Evolutionary conservation across 2,113 vertebrate species (phyloP).

Genomic region (Protobothrops mucrosquamatus): DNA sequence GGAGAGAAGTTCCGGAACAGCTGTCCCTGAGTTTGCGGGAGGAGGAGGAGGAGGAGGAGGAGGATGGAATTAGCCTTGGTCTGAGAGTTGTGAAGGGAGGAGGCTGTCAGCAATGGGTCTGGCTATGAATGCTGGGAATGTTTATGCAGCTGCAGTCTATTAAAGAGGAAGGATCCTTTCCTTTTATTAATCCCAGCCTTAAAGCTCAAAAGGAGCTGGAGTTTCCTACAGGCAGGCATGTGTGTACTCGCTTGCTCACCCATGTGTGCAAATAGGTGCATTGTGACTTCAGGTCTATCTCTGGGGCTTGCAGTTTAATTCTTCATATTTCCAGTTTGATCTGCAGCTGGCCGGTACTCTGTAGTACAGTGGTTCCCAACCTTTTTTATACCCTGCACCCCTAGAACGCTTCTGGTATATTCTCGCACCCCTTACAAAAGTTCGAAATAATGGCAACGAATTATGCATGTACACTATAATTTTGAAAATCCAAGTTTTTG

Average conservation of each 20-base stretch:
- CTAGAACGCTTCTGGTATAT: too few relatives aligned
- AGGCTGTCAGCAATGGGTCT: conserved; percentile 33
- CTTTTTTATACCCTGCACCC: too few relatives aligned
- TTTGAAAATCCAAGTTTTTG: too few relatives aligned
- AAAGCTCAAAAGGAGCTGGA: conserved; percentile 50
- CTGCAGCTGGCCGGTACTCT: neutral
- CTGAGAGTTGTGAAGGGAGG: conserved; percentile 57
- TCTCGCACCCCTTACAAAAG: too few relatives aligned
- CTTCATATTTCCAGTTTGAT: neutral
- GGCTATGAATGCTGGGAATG: conserved; percentile 69
- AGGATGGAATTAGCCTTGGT: conserved; percentile 61
- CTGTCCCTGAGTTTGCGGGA: conserved; percentile 49
- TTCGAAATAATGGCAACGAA: too few relatives aligned
- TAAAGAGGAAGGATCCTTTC: conserved; percentile 57
- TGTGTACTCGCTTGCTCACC: neutral
- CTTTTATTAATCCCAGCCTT: conserved; percentile 67
- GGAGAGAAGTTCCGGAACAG: conserved; percentile 62
- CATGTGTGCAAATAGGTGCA: neutral
- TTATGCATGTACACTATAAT: too few relatives aligned
- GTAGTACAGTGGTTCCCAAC: too few relatives aligned
- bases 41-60: conserved; percentile 21
- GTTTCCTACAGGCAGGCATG: neutral
- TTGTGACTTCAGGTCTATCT: neutral
- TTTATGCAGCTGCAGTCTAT: conserved; percentile 74
- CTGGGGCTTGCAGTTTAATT: neutral